Evolutionary conservation across 2,888 invertebrate species (phyloP), one percentile per base, ranked within the genome.

Genomic region (Eilema sororculum): DNA sequence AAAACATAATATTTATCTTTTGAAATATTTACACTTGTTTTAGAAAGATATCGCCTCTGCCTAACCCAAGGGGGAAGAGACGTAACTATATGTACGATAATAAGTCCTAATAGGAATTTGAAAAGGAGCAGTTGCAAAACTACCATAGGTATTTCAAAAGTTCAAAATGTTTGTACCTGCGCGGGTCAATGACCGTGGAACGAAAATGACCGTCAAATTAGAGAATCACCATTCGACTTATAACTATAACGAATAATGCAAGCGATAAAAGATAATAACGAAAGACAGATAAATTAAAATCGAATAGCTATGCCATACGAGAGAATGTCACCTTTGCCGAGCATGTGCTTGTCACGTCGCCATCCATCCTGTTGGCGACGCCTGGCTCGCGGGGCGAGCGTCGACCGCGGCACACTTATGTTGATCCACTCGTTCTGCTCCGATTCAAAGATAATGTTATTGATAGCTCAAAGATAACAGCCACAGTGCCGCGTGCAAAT

Each of bases 401-500:
- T 41, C 65, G 13, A 30, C 30, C 58, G 61, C 25, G 13, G 9
- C 59, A 67, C 58, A 67, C 13, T 52, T 28, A 46, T 62, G 41
- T 61, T n/a, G 60, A 61, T 67, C 6, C 57, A 46, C 68, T 76
- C 68, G 74, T 80, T 78, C 74, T 73, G 76, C 74, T 65, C 76
- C 73, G 24, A 70, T 72, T 72, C 33, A 66, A 71, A 69, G 66
- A 73, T 72, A 78, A 74, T 70, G 25, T 58, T 24, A 58, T 58
- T 67, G 73, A 77, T 78, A 71, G 62, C 28, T 67, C 59, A 25
- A 64, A 80, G 75, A 61, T 3, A 57, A 65, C 37, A 24, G 65
- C 25, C 68, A 46, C 73, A 59, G 81, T 74, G 71, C 22, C 78
- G 77, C 73, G 77, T 71, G 78, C 76, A 82, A 72, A 69, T 20